Evolutionary conservation across 2,113 vertebrate species (phyloP), one percentile per base, ranked within the genome.

Genomic region (Varanus komodoensis): DNA sequence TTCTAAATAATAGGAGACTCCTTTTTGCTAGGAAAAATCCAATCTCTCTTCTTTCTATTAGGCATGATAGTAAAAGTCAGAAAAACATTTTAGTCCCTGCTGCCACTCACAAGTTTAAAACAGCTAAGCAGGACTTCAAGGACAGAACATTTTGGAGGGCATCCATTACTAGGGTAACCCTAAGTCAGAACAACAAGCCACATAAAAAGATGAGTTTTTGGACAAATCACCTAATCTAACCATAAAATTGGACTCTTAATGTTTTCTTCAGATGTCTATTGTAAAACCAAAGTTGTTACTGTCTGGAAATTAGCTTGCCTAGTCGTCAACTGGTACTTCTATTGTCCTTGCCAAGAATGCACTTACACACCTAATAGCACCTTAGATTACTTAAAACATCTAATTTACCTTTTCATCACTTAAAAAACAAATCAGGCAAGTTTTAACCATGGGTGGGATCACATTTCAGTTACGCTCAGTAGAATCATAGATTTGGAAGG

Each of bases 301-400:
- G 64, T 69, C 54, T 84, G 73, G 57, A 68, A 48, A 80, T 68
- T n/a, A 17, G 86, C 11, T 54, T 23, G 32, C 85, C 87, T 61
- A 48, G 54, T 83, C 57, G 71, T 84, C 71, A 84, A 78, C 67
- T 84, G 54, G 15, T 54, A 54, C 29, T 54, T 69, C 50, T 69
- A 12, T 85, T 89, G 74, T 79, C 48, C 25, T 89, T 89, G 75
- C 82, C 89, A 89, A 85, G 89, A 85, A 85, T 69, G 89, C 74
- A 80, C 61, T 89, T 82, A 89, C 75, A 83, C 27, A 83, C 71
- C 50, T 89, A 73, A 83, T 38, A 57, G 82, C 82, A 79, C 48
- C 23, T 54, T 79, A 50, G 50, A 71, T 89, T 84, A 78, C 82
- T 61, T 78, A 78, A 89, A 84, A 50, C 57, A 68, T 67, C 73